Percentiles rank a stretch among this genome's conserved stretches.
Evolutionary conservation across 1,140 invertebrate genomes (phyloP).

Genomic region (Antheraea pernyi): DNA sequence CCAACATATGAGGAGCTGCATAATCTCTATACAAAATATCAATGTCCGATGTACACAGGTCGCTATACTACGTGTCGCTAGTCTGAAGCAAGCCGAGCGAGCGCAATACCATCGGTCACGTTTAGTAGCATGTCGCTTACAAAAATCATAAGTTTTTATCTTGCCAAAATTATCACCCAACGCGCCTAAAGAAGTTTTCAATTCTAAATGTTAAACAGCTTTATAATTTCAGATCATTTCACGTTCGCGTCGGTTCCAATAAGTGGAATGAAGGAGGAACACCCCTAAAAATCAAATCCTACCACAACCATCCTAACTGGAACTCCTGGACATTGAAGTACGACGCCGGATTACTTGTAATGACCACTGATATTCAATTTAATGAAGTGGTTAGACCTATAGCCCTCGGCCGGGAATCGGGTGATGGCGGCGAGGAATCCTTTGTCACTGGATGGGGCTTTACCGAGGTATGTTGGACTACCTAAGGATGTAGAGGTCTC

Average conservation of each 20-base stretch:
- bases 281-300: not conserved
- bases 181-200: no score
- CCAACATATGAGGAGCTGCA: no score
- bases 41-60: no score
- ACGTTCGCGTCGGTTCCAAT: conserved; percentile 29
- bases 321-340: conserved; percentile 15
- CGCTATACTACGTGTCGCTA: no score
- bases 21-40: no score
- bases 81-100: no score
- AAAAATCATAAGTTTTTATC: no score
- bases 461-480: conserved; percentile 1
- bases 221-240: conserved; percentile 7
- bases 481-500: no score
- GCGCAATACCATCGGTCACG: no score
- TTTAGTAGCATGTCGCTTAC: no score
- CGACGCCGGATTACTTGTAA: conserved; percentile 22
- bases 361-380: not conserved
- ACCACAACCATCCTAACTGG: conserved; percentile 21
- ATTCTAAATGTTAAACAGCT: not conserved
- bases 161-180: no score
- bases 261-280: conserved; percentile 11
- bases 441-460: conserved; percentile 21
- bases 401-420: not conserved
- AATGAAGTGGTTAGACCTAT: not conserved
- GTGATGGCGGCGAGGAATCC: not conserved